phyloP scores from a whole-genome alignment of 2,797 vertebrate genomes.

The Sternotherus odoratus region DNA sequence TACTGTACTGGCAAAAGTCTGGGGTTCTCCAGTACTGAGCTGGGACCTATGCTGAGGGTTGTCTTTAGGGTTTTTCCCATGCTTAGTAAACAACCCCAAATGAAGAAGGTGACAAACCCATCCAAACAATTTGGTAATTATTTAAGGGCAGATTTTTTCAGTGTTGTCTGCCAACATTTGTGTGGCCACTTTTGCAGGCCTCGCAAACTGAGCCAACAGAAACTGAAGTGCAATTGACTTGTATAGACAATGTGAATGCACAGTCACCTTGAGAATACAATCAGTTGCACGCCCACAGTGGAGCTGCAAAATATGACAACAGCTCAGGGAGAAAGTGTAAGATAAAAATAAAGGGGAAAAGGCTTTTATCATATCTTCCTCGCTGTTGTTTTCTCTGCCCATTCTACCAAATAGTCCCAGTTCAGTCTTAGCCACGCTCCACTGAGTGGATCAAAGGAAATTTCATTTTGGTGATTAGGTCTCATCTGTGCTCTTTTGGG shows the following conservation, averaged over 20 bases:
- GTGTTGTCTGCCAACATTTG: not conserved
- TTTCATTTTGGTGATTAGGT: not conserved
- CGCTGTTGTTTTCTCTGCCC: not conserved
- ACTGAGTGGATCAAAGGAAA: not conserved
- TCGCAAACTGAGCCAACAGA: not conserved
- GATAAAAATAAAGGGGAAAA: conserved; percentile 14
- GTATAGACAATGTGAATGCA: no score
- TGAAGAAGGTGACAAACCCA: not conserved
- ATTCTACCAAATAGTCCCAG: not conserved
- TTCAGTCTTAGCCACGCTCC: not conserved
- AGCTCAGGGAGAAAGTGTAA: not conserved
- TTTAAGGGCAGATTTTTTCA: not conserved
- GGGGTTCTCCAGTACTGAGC: not conserved
- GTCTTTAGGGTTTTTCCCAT: not conserved
- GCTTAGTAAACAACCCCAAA: not conserved
- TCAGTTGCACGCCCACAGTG: not conserved
- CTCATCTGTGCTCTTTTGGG: not conserved
- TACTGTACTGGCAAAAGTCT: not conserved
- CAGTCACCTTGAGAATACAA: not conserved
- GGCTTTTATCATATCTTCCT: not conserved
- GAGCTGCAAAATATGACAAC: not conserved
- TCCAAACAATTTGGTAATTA: not conserved
- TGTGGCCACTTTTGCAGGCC: not conserved
- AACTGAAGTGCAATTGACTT: not conserved
- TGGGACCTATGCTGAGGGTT: rapidly evolving